Evolutionary conservation across 2,113 vertebrate species (phyloP).

Genomic region (Tachysurus vachellii): DNA sequence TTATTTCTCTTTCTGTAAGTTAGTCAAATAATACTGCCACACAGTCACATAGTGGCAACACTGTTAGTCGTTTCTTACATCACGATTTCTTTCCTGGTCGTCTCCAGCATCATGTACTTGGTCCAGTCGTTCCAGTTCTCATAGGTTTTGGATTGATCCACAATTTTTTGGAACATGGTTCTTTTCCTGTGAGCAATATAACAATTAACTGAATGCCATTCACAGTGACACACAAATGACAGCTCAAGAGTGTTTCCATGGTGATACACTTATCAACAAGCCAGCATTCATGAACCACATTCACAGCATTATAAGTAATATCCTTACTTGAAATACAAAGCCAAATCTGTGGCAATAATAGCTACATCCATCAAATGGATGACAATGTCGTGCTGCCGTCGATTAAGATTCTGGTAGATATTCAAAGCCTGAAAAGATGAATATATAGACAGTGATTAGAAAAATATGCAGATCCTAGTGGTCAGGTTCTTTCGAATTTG

Average conservation of each 20-base stretch:
- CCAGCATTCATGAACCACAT: not conserved
- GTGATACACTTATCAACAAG: constrained; percentile 13
- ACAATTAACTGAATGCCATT: not conserved
- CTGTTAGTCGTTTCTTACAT: constrained; percentile 64
- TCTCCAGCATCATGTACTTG: constrained; percentile 79
- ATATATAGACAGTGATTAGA: not conserved
- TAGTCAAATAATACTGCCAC: not conserved
- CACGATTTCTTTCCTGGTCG: constrained; percentile 79
- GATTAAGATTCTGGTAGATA: constrained; percentile 79
- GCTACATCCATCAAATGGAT: constrained; percentile 80
- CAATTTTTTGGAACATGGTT: constrained; percentile 82
- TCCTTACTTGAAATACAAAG: constrained; percentile 80
- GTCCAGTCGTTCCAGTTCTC: constrained; percentile 75
- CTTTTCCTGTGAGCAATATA: constrained; percentile 69
- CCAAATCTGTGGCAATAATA: constrained; percentile 79
- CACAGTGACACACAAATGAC: constrained; percentile 17
- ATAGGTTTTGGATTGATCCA: constrained; percentile 79
- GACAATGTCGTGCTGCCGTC: constrained; percentile 75
- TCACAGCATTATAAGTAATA: constrained; percentile 13
- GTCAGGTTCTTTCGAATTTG: not conserved
- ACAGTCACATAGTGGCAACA: not conserved
- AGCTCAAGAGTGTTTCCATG: constrained; percentile 30
- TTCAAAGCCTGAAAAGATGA: constrained; percentile 66
- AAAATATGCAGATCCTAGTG: not conserved
- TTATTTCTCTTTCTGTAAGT: constrained; percentile 1